phyloP scores from a whole-genome alignment of 2,888 invertebrate genomes.

The Drosophila kuntzei region DNA sequence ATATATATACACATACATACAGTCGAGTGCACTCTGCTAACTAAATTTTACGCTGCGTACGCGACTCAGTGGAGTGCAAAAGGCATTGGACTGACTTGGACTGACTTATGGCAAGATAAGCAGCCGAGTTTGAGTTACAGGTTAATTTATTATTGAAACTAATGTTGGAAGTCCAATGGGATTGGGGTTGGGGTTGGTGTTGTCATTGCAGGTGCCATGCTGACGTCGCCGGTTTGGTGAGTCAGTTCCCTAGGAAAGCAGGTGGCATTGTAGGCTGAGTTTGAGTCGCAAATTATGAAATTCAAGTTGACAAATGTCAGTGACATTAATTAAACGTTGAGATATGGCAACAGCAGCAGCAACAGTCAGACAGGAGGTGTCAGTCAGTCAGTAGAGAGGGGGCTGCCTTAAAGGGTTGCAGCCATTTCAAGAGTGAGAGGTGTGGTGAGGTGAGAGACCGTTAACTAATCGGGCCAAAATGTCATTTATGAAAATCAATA shows the following conservation, averaged over 20 bases:
- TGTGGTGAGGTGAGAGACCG: background rate
- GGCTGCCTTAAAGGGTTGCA: constrained; percentile 4
- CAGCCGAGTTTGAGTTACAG: constrained; percentile 65
- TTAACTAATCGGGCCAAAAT: constrained; percentile 8
- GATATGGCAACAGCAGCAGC: constrained; percentile 49
- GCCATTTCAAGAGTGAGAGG: background rate
- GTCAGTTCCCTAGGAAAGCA: constrained; percentile 7
- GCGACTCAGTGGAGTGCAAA: constrained; percentile 64
- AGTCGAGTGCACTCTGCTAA: constrained; percentile 52
- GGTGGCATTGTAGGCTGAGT: constrained; percentile 19
- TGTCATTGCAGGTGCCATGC: constrained; percentile 52
- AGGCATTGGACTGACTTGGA: constrained; percentile 62
- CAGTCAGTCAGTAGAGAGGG: background rate
- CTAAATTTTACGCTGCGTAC: constrained; percentile 53
- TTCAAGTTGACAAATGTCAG: constrained; percentile 73
- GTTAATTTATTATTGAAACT: constrained; percentile 80
- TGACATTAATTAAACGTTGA: constrained; percentile 76
- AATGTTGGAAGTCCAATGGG: constrained; percentile 61
- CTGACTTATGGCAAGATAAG: constrained; percentile 64
- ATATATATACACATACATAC: constrained; percentile 16
- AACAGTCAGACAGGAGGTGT: background rate
- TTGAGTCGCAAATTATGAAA: constrained; percentile 70
- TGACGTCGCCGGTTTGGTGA: constrained; percentile 52
- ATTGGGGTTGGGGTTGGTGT: background rate
- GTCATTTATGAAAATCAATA: constrained; percentile 62